Base-by-base conservation (phyloP, 2,888 invertebrate species). In the Dicyrtoma fusca region DNA sequence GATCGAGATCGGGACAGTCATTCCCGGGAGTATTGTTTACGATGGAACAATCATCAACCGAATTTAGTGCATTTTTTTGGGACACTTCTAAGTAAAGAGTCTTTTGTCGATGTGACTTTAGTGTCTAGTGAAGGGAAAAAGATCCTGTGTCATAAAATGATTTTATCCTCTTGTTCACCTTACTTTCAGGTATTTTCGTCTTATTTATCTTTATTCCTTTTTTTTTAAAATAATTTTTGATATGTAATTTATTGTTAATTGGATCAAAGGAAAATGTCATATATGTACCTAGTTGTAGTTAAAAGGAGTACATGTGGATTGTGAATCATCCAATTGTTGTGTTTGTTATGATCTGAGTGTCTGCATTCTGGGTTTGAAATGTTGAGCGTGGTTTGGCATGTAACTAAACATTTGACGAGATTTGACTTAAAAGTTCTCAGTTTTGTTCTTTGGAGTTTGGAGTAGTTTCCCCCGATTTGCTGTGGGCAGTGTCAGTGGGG, bases 11-110 rank as follows among this genome's bases (percentile, higher is more conserved):
- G 61, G 61, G 61, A 61, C 17, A 61, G 61, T 61, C 61, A 61
- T 6, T 61, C 61, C 61, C 61, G 61, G 19, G 61, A 61, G n/a
- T 61, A 61, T 61, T 61, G 61, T 61, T 61, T 92, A 81, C 85
- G 94, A 81, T 95, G 95, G 95, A 95, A 95, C 85, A 94, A 94
- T 87, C 94, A 95, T 86, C 94, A 94, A 83, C 93, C 93, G 66
- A 95, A 95, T 84, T 92, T 95, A 84, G 92, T 94, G 82, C 92
- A 92, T 10, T 93, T 92, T 82, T 94, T 95, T 85, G 92, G 92
- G 55, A 90, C 89, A 81, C 86, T 95, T 79, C 86, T 94, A 77
- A 91, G 89, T 83, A 92, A 90, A 81, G 92, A 94, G 83, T 89
- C 92, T 2, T 85, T 95, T 81, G 94, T 94, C 71, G 95, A 95